Base-by-base conservation (phyloP, 2,797 vertebrate species). In the Pangasius djambal region DNA sequence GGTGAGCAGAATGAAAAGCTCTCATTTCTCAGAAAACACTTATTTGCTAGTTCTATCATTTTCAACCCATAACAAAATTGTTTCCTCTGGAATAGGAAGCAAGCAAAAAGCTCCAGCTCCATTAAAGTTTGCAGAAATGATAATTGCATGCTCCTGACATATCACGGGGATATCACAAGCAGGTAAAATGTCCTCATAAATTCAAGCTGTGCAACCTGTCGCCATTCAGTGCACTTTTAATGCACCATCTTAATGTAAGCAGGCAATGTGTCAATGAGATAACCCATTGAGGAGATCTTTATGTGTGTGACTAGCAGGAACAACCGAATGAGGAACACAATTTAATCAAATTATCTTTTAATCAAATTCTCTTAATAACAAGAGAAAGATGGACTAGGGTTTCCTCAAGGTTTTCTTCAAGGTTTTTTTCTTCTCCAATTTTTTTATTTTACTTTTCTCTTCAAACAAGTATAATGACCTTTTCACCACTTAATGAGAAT, bases 401-500 rank as follows among this genome's bases (percentile, higher is more conserved):
- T 92, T 88, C 88, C 87, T 74, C 88, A 89, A 89, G 90, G 88
- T 90, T 65, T 63, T 63, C 40, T 1, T 8, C 44, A 48, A 48
- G 55, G 16, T 57, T 88, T 91, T 89, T 48, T 83, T 61, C 78
- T 88, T 89, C 86, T 81, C 67, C 85, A 81, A 75, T 89, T 89
- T 69, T 92, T 89, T 88, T 88, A 20, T 88, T 89, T 86, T 86
- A 79, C 75, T 69, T 90, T 86, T 90, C 69, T 88, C 22, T 90
- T 90, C 86, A 89, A 85, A 86, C 91, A 95, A 94, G 93, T 95
- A 93, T 94, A 92, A 90, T 94, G 94, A 94, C 94, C 93, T 94
- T 93, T 93, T 93, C 92, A 92, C 88, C 67, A 92, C 90, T 88
- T 96, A 96, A 96, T 95, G 94, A 96, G 95, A 96, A 96, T 95